Evolutionary conservation across 2,888 invertebrate species (phyloP), one percentile per base, ranked within the genome.

Genomic region (Drosophila birchii): DNA sequence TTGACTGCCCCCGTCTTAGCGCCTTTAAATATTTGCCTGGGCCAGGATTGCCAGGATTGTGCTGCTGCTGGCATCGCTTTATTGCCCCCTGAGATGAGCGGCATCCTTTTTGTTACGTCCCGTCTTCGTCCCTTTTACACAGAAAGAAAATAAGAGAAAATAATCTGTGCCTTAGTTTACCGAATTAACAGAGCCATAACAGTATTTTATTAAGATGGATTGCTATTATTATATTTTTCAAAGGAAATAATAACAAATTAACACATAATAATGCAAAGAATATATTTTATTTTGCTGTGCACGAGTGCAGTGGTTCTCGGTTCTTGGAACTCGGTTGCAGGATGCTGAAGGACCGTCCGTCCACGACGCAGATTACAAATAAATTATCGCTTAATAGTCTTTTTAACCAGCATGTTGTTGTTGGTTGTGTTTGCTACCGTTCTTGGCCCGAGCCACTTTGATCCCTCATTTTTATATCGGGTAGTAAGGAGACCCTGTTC

Each of bases 351-450:
- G 36, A 23, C 47, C 53, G 47, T 38, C 61, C 49, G 61, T 81
- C 81, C 89, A 88, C 85, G 85, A 86, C 88, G 89, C 90, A 91
- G 92, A 91, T 92, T 91, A 91, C 91, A 91, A 91, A 91, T 91
- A 91, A 91, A 92, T 91, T 91, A 91, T 91, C 90, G 90, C 88
- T 83, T 92, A 92, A 91, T 90, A 91, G 91, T 86, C 83, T 80
- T 86, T 85, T 87, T 78, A 75, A 75, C 69, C 51, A 53, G 64
- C 72, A 16, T 16, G 44, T 2, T n/a, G 9, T 59, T 67, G 68
- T 56, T 60, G 49, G 26, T 26, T 29, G 23, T 23, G 4, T 4
- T 18, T 58, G 18, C 38, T 20, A 38, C 26, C 14, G 23, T 34
- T 44, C 12, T 49, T 51, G 59, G 45, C 54, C 56, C 49, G 26